Percentiles rank a stretch among this genome's conserved stretches.
phyloP scores from a whole-genome alignment of 1,140 invertebrate species.

The Rhopalosiphum maidis region DNA sequence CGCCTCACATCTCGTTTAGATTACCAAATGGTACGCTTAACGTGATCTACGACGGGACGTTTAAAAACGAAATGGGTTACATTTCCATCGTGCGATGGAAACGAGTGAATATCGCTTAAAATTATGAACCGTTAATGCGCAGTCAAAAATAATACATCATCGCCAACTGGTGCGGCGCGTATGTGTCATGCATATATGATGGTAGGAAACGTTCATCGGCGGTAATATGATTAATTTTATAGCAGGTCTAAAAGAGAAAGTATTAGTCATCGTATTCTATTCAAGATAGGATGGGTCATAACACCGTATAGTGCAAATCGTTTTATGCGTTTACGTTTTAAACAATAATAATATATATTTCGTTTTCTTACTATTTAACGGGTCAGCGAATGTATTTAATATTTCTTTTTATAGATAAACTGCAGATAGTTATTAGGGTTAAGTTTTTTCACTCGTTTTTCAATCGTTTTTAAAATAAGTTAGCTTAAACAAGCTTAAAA shows the following conservation, averaged over 20 bases:
- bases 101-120: not conserved
- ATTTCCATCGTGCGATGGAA: not conserved
- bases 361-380: not conserved
- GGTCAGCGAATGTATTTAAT: not conserved
- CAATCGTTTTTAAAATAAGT: no score
- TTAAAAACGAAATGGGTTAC: not conserved
- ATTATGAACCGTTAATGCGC: not conserved
- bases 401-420: not conserved
- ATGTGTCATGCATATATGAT: conserved; percentile 22
- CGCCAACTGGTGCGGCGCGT: not conserved
- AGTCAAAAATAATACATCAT: not conserved
- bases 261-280: conserved; percentile 10
- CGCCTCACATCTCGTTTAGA: not conserved
- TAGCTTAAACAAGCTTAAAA: not conserved
- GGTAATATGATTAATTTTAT: conserved; percentile 38
- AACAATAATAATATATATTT: not conserved
- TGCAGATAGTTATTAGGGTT: not conserved
- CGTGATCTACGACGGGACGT: not conserved
- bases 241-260: conserved; percentile 30
- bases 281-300: not conserved
- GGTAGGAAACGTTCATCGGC: not conserved
- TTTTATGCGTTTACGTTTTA: not conserved
- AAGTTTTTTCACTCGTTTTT: not conserved
- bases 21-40: not conserved
- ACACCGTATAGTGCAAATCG: not conserved